Evolutionary conservation across 2,888 invertebrate species (phyloP), one percentile per base, ranked within the genome.

Genomic region (Altica lythri): DNA sequence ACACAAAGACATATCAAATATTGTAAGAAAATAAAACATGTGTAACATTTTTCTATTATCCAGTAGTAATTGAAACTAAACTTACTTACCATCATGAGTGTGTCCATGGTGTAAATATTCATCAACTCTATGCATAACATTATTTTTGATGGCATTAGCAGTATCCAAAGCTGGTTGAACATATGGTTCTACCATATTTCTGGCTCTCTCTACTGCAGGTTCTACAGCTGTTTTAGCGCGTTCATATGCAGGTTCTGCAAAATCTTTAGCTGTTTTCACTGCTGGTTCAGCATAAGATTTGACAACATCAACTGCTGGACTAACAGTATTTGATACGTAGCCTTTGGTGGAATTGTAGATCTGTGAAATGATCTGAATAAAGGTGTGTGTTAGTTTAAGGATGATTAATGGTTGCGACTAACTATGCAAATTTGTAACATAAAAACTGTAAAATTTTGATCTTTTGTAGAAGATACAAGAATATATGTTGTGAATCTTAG

Each of bases 341-440:
- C 72, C 74, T 60, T 76, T 78, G 17, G 78, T 77, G 45, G 66
- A 73, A 55, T 65, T 69, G 65, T 75, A 75, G 56, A 79, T 74
- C 77, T 77, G 75, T 27, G 71, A 71, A 63, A 73, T 51, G 18
- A 73, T 55, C 72, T 73, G 68, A 62, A 66, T 73, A 65, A 67
- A 67, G 53, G 34, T 30, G 47, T 38, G 48, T n/a, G 52, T 53
- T 35, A 54, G 44, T 40, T 22, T 13, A 19, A 9, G 5, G 49
- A 49, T 49, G 53, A 48, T 42, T 19, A 37, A 27, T 16, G 29
- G 38, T 40, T 38, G 38, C 38, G 18, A n/a, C n/a, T n/a, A n/a
- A n/a, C n/a, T n/a, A n/a, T n/a, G n/a, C n/a, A n/a, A n/a, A n/a
- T n/a, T n/a, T n/a, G n/a, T n/a, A n/a, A n/a, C n/a, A n/a, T n/a